Base-by-base conservation (phyloP, 37 sponge, comb jelly and placozoan species). In the Eunapius fragilis region DNA sequence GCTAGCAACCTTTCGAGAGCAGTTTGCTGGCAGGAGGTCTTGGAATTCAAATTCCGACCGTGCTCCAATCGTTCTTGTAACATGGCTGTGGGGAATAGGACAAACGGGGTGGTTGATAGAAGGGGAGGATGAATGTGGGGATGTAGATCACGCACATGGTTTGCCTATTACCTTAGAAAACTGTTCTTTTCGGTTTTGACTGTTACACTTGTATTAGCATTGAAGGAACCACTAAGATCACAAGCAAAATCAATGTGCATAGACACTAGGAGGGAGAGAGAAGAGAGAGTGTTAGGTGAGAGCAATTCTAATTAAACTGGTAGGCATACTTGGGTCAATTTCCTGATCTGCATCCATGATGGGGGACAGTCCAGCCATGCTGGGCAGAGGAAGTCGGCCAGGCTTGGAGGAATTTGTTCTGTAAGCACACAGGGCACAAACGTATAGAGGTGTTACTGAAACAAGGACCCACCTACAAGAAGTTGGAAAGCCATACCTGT, bases 1-100 rank as follows among this genome's bases (percentile, higher is more conserved):
- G 69, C 85, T 69, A 45, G 85, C 85, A 12, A 70, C 77, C 77
- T 49, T 85, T 67, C 85, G 32, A 31, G 85, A 41, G 71, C 85
- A 36, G 37, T 67, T 41, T 7, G 27, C 19, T 0, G 85, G 85
- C 31, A 85, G 85, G 27, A 85, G 67, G n/a, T 85, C 85, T 45
- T 77, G 77, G 48, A 85, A 85, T 37, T 76, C 77, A 38, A 85
- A 24, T 75, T 85, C 68, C 27, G 31, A 28, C 25, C 85, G 25
- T 2, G 45, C 77, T 34, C 70, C 85, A 38, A 85, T 77, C 17
- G 41, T 33, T 11, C 14, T 32, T 2, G 70, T 37, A 12, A 85
- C 38, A 67, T 76, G 76, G 19, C 76, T 76, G 2, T 0, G 14
- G 25, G 28, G 31, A 31, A 10, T 72, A 3, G 12, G 34, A 9